Base-by-base conservation (phyloP, 2,797 vertebrate species). In the Adrianichthys oophorus region DNA sequence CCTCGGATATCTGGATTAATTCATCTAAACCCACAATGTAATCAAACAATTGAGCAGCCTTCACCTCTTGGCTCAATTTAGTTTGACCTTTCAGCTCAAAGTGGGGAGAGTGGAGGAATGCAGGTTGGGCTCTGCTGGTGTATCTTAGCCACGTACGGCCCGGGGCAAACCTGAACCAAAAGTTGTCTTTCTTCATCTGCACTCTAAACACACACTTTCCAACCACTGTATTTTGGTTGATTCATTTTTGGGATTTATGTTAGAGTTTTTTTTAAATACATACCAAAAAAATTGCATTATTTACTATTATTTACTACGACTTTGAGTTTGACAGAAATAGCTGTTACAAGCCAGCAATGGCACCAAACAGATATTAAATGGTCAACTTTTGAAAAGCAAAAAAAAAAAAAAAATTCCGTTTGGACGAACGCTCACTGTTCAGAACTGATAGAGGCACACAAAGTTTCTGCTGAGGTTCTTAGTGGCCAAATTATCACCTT, bases 401-500 rank as follows among this genome's bases (percentile, higher is more conserved):
- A 32, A 37, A 24, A 70, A 66, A 26, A 13, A 48, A 17, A 67
- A 65, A 67, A 76, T 89, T 86, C 74, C 54, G 73, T 87, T 85
- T 88, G 79, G 77, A 87, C 68, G 60, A 48, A 40, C 62, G 83
- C 77, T 63, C 78, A 85, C 84, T 88, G 88, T 76, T 62, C 50
- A 16, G 8, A 51, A 68, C 81, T 89, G 85, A 91, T 89, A 92
- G 85, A 86, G 84, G 78, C 70, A 70, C 18, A 51, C 62, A 73
- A 72, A 43, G 62, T 81, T 84, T 85, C 74, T 88, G 80, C 75
- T 58, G 73, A 82, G 68, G 77, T 85, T 85, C 78, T 80, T 78
- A 81, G 71, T 84, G 83, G 83, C 73, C 85, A 91, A 85, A 92
- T 92, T 91, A 93, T 92, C 90, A 88, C 87, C 80, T 84, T 74